Evolutionary conservation across 23 tunicate species (phyloP), one percentile per base, ranked within the genome.

Genomic region (Botrylloides violaceus): DNA sequence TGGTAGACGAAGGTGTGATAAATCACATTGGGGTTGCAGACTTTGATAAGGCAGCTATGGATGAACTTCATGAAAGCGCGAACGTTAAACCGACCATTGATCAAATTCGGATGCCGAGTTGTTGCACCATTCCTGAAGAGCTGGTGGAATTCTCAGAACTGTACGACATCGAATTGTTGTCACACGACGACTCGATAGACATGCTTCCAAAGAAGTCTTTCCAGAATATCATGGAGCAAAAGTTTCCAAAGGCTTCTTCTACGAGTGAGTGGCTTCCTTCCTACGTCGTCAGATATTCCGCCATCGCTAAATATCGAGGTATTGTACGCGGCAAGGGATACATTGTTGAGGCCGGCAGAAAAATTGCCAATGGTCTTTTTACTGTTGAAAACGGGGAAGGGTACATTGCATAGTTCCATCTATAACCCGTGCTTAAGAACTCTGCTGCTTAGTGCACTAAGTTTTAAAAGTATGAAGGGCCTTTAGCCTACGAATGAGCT

Each of bases 111-210:
- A 31, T 82, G 34, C 55, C 77, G 43, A 77, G 73, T 71, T 77
- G 84, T 65, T 88, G 84, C 37, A 80, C 80, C 28, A 88, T 88
- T 9, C 89, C 96, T 4, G 56, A 79, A 26, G 96, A 88, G 27
- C 72, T 88, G 4, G 50, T 88, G 58, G 83, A 88, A 53, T 82
- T 33, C 58, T 82, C 96, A 19, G 76, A 76, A 31, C 80, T 72
- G 34, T 48, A 82, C 19, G 66, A 59, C 49, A 72, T 88, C 29
- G 89, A 88, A 36, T 66, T 88, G 23, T 71, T 88, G n/a, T 76
- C 96, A 3, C 96, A 88, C 84, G 77, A 82, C 38, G 96, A 88
- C 47, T 65, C 80, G 3, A 66, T 84, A 80, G 87, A 87, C 81
- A 87, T 87, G 25, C 76, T 87, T 1, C 65, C 96, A 24, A 83